phyloP scores from a whole-genome alignment of 1,140 invertebrate species.

The Babylonia areolata region DNA sequence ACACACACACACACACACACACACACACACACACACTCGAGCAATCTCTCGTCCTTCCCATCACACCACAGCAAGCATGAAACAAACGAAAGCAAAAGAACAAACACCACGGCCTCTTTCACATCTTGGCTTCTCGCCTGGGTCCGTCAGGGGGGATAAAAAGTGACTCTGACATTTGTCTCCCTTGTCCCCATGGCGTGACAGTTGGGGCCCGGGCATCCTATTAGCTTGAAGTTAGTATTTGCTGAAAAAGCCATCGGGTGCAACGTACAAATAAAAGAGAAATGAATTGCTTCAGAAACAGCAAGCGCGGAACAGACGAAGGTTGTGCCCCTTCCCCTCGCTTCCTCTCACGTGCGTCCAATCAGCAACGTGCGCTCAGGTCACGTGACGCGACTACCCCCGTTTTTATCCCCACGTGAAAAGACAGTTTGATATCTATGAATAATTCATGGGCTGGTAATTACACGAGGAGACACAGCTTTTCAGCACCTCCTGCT shows the following conservation, averaged over 20 bases:
- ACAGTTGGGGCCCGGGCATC: not conserved
- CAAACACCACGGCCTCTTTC: not conserved
- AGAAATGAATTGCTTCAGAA: constrained; percentile 1
- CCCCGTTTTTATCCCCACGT: not conserved
- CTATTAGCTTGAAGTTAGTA: not conserved
- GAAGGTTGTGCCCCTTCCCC: constrained; percentile 7
- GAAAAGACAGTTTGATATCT: constrained; percentile 29
- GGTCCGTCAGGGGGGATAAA: not conserved
- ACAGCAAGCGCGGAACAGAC: constrained; percentile 21
- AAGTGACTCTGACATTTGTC: not conserved
- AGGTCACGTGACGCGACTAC: not conserved
- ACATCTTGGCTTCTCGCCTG: too few species aligned
- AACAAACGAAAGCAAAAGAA: not conserved
- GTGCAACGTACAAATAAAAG: constrained; percentile 26
- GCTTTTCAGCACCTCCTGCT: not conserved
- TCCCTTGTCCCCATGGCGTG: not conserved
- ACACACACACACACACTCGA: not conserved
- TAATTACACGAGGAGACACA: constrained; percentile 29
- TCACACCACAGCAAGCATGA: not conserved
- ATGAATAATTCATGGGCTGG: constrained; percentile 31
- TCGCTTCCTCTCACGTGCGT: not conserved
- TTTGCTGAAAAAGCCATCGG: not conserved
- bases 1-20: not conserved
- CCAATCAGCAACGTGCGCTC: not conserved
- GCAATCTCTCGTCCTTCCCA: too few species aligned